Evolutionary conservation across 2,113 vertebrate species (phyloP), one percentile per base, ranked within the genome.

Genomic region (Dolichotis patagonum): DNA sequence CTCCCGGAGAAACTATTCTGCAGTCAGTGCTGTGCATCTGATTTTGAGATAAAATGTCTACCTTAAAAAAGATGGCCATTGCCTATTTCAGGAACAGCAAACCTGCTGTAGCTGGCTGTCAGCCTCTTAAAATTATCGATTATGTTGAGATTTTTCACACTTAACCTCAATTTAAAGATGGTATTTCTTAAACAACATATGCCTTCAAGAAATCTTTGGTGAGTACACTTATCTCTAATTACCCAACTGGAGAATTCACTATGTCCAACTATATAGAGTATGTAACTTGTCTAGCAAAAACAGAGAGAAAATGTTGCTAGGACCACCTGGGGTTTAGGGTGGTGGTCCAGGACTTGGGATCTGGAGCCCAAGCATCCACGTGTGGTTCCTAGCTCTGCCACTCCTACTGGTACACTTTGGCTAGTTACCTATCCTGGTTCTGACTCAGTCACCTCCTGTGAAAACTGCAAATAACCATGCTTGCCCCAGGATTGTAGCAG

Each of bases 181-280:
- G 9, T 94, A 92, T 95, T 95, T 97, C 77, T 95, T 86, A 78
- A 88, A 92, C 60, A 80, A 41, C 65, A 75, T 56, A 60, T 90
- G 62, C 75, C 62, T 97, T 91, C 26, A 92, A 85, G 90, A 95
- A 91, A 65, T 80, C 84, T 69, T 84, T 62, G 63, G 84, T 77
- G 24, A 84, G 49, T 24, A 71, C 41, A 83, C 41, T 41, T 90
- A 80, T 77, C 71, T 85, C 60, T 96, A 86, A 91, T 84, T 85
- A 93, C 38, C 81, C 85, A 71, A 38, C 38, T 63, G 52, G 91
- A 97, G 85, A 91, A 91, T 77, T 95, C 67, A 38, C n/a, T 81
- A 43, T 17, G 20, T 46, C 88, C 49, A 69, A 17, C 73, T 89
- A 2, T 49, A 86, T 41, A 65, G 2, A 38, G 7, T 41, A 78